Base-by-base conservation (phyloP, 2,888 invertebrate species). In the Kuschelorhynchus macadamiae region DNA sequence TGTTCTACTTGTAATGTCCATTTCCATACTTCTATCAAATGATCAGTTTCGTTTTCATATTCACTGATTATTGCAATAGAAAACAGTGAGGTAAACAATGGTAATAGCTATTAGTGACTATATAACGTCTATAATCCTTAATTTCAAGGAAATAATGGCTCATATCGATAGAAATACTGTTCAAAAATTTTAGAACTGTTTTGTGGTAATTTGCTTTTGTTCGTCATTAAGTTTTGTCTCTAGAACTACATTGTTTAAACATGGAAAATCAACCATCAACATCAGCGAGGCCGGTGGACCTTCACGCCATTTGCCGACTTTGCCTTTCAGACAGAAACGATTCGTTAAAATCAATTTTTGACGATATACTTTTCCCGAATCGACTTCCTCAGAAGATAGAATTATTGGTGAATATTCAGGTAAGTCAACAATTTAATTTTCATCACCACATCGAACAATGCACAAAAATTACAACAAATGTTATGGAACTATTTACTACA, bases 371-470 rank as follows among this genome's bases (percentile, higher is more conserved):
- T 50, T 76, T 74, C 59, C 75, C 78, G 66, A 72, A 73, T 41
- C 83, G 86, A 80, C 85, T 91, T 77, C 87, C 86, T 71, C 86
- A 86, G 73, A 90, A 88, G 86, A 91, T 91, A 81, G 86, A 86
- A 80, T 86, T 87, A 79, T 89, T 88, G 79, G 85, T 91, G 75
- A 86, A 89, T 66, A 87, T 91, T 72, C 87, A 91, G 88, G 91
- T 91, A 85, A 81, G 88, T 85, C 42, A 75, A 77, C 14, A 33
- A 41, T 41, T 49, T 42, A 21, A 67, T 49, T 39, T 49, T 65
- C 30, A 17, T 42, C 36, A 12, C 18, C 16, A 39, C n/a, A 9
- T 33, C 11, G 12, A 36, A 11, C 11, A 36, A 36, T 3, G 12
- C 11, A 7, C 11, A 36, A 7, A 4, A 36, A 36, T 11, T 36